Conservation (phyloP, 1,140 invertebrate species). For the Laupala kohalensis region DNA sequence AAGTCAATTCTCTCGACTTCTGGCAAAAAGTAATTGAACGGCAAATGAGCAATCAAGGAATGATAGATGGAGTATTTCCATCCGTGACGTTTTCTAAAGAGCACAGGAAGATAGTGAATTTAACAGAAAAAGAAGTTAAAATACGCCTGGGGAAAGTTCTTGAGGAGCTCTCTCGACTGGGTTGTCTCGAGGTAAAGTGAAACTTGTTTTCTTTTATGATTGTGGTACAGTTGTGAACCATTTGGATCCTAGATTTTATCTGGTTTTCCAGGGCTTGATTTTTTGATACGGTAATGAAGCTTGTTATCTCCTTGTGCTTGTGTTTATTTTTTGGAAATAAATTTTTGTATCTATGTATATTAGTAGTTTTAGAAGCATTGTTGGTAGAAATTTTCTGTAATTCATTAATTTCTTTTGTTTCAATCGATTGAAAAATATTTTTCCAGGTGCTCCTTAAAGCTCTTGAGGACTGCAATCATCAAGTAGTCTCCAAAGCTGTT, state of each 20-base stretch:
- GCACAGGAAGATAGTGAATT: constrained; percentile 55
- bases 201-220: too few species aligned
- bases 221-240: too few species aligned
- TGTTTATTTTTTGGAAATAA: too few species aligned
- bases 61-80: constrained; percentile 64
- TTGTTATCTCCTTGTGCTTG: too few species aligned
- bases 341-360: too few species aligned
- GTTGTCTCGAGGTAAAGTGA: constrained; percentile 43
- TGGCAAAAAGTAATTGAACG: constrained; percentile 53
- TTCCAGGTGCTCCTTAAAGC: constrained; percentile 39
- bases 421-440: not conserved
- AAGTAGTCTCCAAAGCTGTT: constrained; percentile 47
- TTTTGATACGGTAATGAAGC: too few species aligned
- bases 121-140: constrained; percentile 52
- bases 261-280: too few species aligned
- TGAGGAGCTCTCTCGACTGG: constrained; percentile 45
- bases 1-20: constrained; percentile 50
- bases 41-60: constrained; percentile 54
- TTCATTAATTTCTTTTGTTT: too few species aligned
- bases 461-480: constrained; percentile 54
- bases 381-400: too few species aligned
- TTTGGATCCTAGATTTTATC: too few species aligned
- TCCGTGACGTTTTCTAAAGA: constrained; percentile 64
- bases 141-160: constrained; percentile 47
- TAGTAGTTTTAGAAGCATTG: too few species aligned